phyloP scores from a whole-genome alignment of 2,888 invertebrate species.

The Xanthorhoe spadicearia region DNA sequence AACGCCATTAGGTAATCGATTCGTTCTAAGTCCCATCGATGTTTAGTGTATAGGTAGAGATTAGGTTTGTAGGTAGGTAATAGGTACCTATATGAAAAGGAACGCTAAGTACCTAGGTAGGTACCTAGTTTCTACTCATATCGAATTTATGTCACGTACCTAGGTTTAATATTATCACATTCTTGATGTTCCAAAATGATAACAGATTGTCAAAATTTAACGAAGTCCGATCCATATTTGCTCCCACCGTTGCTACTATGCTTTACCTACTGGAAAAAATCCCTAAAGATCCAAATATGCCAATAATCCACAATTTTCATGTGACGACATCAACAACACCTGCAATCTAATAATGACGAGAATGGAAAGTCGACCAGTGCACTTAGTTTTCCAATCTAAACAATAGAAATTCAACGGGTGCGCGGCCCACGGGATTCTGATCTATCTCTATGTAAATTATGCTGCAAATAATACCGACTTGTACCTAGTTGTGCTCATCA shows the following conservation, averaged over 20 bases:
- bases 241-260: neutral
- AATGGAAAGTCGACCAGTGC: slow-evolving; percentile 76
- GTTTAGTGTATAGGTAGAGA: slow-evolving; percentile 45
- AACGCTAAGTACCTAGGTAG: neutral
- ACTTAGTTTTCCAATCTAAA: slow-evolving; percentile 85
- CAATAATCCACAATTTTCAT: slow-evolving; percentile 11
- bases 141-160: too few species aligned
- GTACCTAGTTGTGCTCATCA: slow-evolving; percentile 76
- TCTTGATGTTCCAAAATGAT: too few species aligned
- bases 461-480: slow-evolving; percentile 79
- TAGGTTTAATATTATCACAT: neutral
- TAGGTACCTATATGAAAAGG: too few species aligned
- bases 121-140: neutral
- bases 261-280: neutral
- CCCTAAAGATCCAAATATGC: slow-evolving; percentile 9
- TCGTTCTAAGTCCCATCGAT: slow-evolving; percentile 63
- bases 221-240: neutral
- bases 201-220: neutral
- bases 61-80: too few species aligned
- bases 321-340: slow-evolving; percentile 49
- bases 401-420: slow-evolving; percentile 85
- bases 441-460: slow-evolving; percentile 85
- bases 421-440: slow-evolving; percentile 77
- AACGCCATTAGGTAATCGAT: slow-evolving; percentile 82
- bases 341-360: slow-evolving; percentile 76